phyloP scores from a whole-genome alignment of 2,888 invertebrate species.

The Euzophera pinguis region DNA sequence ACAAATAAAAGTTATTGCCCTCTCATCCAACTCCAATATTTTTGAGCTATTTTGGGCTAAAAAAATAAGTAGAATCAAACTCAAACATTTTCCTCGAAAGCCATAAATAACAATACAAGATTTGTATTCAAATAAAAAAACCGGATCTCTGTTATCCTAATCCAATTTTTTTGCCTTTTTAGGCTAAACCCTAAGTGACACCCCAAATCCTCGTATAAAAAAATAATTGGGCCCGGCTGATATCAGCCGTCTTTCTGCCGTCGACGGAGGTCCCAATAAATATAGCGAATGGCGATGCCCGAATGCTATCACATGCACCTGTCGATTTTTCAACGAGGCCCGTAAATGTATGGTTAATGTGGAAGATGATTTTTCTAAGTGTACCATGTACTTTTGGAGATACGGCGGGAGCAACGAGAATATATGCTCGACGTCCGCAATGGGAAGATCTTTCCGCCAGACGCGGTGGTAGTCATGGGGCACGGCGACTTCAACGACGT shows the following conservation, averaged over 20 bases:
- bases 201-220: constrained; percentile 25
- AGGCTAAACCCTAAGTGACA: constrained; percentile 22
- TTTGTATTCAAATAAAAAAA: not conserved
- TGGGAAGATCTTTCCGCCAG: too few species aligned
- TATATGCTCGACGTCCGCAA: too few species aligned
- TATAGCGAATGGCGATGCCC: constrained; percentile 54
- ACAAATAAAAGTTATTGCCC: too few species aligned
- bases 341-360: constrained; percentile 22
- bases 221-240: constrained; percentile 45
- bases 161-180: constrained; percentile 15
- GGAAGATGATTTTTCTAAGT: constrained; percentile 26
- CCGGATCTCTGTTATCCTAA: not conserved
- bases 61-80: too few species aligned
- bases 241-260: constrained; percentile 48
- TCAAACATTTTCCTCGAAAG: not conserved
- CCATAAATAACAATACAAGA: not conserved
- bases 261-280: constrained; percentile 54
- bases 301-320: constrained; percentile 68
- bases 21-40: too few species aligned
- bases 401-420: too few species aligned
- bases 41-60: too few species aligned
- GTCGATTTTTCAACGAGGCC: constrained; percentile 55
- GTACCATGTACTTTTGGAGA: too few species aligned
- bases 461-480: too few species aligned
- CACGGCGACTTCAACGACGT: too few species aligned